Base-by-base conservation (phyloP, 2,113 vertebrate genomes). In the Tenebrosternarchus preto region DNA sequence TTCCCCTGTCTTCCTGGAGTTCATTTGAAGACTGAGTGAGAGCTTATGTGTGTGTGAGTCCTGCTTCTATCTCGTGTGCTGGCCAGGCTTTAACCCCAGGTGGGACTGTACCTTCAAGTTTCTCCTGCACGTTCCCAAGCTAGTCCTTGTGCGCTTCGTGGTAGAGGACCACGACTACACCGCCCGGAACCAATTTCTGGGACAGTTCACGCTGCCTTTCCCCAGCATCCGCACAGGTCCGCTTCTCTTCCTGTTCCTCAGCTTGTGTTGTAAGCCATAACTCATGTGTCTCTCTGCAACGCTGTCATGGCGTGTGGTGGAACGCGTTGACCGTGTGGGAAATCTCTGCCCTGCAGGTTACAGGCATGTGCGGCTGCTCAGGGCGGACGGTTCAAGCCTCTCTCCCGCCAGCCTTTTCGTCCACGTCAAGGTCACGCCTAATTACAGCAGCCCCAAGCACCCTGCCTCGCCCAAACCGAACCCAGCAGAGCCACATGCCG, bases 161-260 rank as follows among this genome's bases (percentile, higher is more conserved):
- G 97, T 98, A 19, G 96, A 98, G 84, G 97, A 98, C 82, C 93
- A 99, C 0, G 96, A 97, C 85, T 91, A 89, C 59, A 92, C 96
- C 5, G 95, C 96, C 67, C 91, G 90, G 77, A 98, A 99, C 2
- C 96, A 98, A 86, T 99, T 99, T 53, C 92, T 97, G 80, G 97
- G 97, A 31, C 97, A 99, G 82, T 96, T 91, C 82, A 97, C 95
- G 0, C 87, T 98, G 86, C 97, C 97, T 0, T 90, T 99, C 78
- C 85, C 64, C 79, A 97, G 96, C 85, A 78, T 98, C 53, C 92
- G 94, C 24, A 90, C 94, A 95, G 97, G 97, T 99, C 55, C 0
- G 82, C 81, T 39, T 17, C 43, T 59, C 43, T 16, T 39, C 31
- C 22, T 56, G 0, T 68, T 76, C 63, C 19, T 77, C 36, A 64